Evolutionary conservation across 2,113 vertebrate species (phyloP), one percentile per base, ranked within the genome.

Genomic region (Dipodomys ordii): DNA sequence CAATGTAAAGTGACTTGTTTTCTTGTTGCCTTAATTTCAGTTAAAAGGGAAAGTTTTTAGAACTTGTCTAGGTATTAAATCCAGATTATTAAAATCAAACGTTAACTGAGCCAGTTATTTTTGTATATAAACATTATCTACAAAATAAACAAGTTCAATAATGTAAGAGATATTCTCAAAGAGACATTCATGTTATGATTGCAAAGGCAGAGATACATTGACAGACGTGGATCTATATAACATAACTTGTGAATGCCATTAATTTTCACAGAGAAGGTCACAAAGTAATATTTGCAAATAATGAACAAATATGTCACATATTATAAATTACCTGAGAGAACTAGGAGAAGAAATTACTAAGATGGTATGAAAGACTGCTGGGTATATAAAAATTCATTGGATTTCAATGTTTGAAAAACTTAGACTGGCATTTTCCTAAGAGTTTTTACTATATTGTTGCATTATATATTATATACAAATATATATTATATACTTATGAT

Each of bases 351-450:
- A 18, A 93, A 82, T 74, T 7, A 64, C 6, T 39, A 67, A 68
- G 46, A 16, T 69, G 5, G 4, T 68, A 25, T 18, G 9, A 32
- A 60, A 72, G 84, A 7, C 12, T n/a, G 7, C 7, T 82, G 15
- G 1, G 15, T 46, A 13, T 69, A 57, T 16, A 8, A 74, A 78
- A 85, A n/a, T 2, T 16, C 16, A 19, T n/a, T 69, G 71, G 28
- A 27, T 64, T 67, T 30, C 87, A 79, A 18, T 53, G 4, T n/a
- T 69, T 49, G 19, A 80, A 92, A 13, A 94, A 1, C 23, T 19
- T 8, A 2, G 0, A 22, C n/a, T 11, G 0, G 2, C 69, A 53
- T 74, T 64, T 46, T 3, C 2, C 15, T 53, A 0, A 22, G 3
- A 53, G 8, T 11, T 53, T 53, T 53, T 53, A 53, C 12, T 53